Percentiles rank a stretch among this genome's conserved stretches.
Conservation (phyloP, 2,797 vertebrate species). For the Adrianichthys oophorus region DNA sequence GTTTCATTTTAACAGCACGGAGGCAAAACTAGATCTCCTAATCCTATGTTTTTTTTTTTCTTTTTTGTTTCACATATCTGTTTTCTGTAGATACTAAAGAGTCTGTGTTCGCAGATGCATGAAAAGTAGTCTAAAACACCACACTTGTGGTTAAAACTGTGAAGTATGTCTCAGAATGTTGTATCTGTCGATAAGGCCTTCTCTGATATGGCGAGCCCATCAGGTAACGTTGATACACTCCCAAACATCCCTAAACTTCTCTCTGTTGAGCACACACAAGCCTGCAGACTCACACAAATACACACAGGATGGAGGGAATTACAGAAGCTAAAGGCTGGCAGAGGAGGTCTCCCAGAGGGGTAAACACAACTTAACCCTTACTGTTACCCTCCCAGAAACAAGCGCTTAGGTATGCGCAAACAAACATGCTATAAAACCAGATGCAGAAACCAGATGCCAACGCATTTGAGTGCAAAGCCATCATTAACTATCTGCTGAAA, state of each 20-base stretch:
- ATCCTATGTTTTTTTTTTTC: too few species aligned
- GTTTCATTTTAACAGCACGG: too few species aligned
- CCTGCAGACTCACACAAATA: slow-evolving; percentile 8
- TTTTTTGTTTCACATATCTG: too few species aligned
- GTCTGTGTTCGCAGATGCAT: slow-evolving; percentile 1
- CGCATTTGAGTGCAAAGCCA: slow-evolving; percentile 20
- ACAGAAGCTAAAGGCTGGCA: slow-evolving; percentile 42
- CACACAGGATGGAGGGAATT: slow-evolving; percentile 13
- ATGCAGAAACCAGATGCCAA: slow-evolving; percentile 45
- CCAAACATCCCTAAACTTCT: slow-evolving; percentile 34
- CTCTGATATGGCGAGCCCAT: slow-evolving; percentile 47
- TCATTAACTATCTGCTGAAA: slow-evolving; percentile 48
- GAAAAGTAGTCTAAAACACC: slow-evolving; percentile 37
- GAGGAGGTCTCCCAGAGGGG: slow-evolving; percentile 46
- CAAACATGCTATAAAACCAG: slow-evolving; percentile 44
- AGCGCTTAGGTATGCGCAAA: slow-evolving; percentile 37
- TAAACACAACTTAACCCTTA: slow-evolving; percentile 43
- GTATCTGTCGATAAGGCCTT: slow-evolving; percentile 44
- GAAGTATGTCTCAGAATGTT: slow-evolving; percentile 46
- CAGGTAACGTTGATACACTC: slow-evolving; percentile 44
- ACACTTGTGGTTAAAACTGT: slow-evolving; percentile 42
- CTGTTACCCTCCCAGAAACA: slow-evolving; percentile 22
- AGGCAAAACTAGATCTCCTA: too few species aligned
- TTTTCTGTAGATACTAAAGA: slow-evolving; percentile 7
- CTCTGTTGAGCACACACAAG: slow-evolving; percentile 11